A percentile compares a stretch with the other conserved stretches of the same genome.
phyloP scores from a whole-genome alignment of 2,797 vertebrate genomes.

The Microctenopoma stevenorrisi region DNA sequence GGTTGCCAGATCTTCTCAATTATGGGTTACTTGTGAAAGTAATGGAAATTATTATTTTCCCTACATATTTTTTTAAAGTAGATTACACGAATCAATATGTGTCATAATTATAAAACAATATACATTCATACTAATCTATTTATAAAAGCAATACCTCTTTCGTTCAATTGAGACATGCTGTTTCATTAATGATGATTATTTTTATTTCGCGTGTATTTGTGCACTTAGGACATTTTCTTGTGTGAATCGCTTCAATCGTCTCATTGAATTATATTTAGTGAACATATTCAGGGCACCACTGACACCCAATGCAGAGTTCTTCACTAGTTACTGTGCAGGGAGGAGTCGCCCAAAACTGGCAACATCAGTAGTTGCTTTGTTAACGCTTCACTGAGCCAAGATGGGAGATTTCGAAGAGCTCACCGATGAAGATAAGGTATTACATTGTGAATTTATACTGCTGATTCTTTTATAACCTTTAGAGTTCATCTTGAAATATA shows the following conservation, averaged over 20 bases:
- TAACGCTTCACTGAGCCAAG: slow-evolving; percentile 81
- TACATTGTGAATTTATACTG: slow-evolving; percentile 13
- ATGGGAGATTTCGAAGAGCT: slow-evolving; percentile 95
- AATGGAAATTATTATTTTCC: neutral
- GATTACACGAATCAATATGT: no score
- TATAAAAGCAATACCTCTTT: no score
- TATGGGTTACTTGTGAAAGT: neutral
- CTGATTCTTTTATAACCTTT: rapidly evolving
- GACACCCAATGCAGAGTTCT: neutral
- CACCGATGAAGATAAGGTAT: slow-evolving; percentile 94
- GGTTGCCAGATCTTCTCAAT: slow-evolving; percentile 48
- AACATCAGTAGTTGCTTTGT: slow-evolving; percentile 60
- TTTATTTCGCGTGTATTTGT: no score
- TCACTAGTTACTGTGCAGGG: slow-evolving; percentile 5
- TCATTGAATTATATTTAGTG: no score
- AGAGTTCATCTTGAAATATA: neutral
- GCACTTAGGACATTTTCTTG: no score
- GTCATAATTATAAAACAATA: no score
- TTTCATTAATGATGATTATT: no score
- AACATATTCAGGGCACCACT: no score
- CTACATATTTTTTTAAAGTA: no score
- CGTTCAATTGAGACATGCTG: no score
- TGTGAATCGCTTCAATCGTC: no score
- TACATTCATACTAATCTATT: no score
- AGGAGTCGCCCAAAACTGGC: slow-evolving; percentile 61